Conservation (phyloP, 2,797 vertebrate species). For the Florisuga fusca region DNA sequence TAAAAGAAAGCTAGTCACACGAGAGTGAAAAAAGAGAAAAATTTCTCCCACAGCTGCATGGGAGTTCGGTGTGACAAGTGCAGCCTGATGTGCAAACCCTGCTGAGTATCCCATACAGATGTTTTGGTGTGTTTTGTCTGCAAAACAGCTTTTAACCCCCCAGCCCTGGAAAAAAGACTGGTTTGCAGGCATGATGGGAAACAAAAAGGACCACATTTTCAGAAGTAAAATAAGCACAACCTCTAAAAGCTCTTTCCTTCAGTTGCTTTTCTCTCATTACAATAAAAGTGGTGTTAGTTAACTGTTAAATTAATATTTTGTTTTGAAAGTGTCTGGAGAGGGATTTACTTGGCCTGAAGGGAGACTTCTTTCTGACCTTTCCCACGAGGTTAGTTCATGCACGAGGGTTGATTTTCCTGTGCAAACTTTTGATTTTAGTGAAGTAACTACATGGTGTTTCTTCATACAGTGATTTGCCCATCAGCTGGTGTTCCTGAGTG, state of each 20-base stretch:
- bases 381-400: not conserved
- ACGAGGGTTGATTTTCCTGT: not conserved
- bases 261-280: not conserved
- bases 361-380: not conserved
- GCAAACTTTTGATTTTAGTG: not conserved
- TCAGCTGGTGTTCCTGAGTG: too few relatives aligned
- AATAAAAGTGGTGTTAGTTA: not conserved
- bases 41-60: not conserved
- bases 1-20: not conserved
- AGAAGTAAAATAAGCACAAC: not conserved
- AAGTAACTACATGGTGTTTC: not conserved
- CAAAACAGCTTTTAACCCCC: not conserved
- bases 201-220: not conserved
- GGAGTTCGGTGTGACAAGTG: not conserved
- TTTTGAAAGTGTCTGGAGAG: not conserved
- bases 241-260: not conserved
- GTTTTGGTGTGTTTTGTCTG: not conserved
- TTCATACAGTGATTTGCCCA: fast-evolving
- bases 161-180: not conserved
- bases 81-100: too few relatives aligned
- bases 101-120: not conserved
- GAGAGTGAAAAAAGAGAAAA: not conserved
- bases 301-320: not conserved
- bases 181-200: not conserved
- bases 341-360: not conserved